phyloP scores from a whole-genome alignment of 2,113 vertebrate species.

The Crotalus helleri region DNA sequence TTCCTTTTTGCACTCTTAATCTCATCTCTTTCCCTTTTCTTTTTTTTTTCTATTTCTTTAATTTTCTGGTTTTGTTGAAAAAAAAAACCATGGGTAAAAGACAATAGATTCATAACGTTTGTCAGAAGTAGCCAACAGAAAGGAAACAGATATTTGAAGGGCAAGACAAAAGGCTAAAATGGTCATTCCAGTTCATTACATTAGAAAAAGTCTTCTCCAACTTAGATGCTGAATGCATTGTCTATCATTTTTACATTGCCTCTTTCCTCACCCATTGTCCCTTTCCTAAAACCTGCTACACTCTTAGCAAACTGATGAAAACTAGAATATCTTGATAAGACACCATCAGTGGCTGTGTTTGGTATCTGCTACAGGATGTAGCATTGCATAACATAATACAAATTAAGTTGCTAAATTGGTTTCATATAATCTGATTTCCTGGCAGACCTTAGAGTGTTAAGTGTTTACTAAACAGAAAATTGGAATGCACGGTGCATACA shows the following conservation, averaged over 20 bases:
- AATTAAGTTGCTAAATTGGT: slow-evolving; percentile 69
- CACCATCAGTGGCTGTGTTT: slow-evolving; percentile 57
- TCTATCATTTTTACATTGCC: neutral
- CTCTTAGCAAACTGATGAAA: slow-evolving; percentile 31
- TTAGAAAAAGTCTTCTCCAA: neutral
- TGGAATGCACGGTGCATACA: slow-evolving; percentile 59
- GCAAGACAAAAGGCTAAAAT: neutral
- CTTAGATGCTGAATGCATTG: neutral
- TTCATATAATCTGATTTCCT: slow-evolving; percentile 68
- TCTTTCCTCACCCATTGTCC: neutral
- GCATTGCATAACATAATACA: slow-evolving; percentile 65
- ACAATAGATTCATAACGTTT: neutral
- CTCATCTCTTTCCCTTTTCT: neutral
- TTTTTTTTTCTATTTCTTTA: neutral
- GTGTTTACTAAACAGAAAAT: slow-evolving; percentile 67
- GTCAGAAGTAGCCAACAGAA: neutral
- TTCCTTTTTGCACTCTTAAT: neutral
- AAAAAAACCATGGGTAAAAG: neutral
- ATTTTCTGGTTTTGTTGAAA: neutral
- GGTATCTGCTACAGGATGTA: slow-evolving; percentile 50
- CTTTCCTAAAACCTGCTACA: slow-evolving; percentile 30
- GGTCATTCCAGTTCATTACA: neutral
- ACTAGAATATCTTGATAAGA: slow-evolving; percentile 37
- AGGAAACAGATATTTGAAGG: neutral
- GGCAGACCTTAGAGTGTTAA: slow-evolving; percentile 59